Evolutionary conservation across 2,113 vertebrate species (phyloP).

Genomic region (Bufo bufo): DNA sequence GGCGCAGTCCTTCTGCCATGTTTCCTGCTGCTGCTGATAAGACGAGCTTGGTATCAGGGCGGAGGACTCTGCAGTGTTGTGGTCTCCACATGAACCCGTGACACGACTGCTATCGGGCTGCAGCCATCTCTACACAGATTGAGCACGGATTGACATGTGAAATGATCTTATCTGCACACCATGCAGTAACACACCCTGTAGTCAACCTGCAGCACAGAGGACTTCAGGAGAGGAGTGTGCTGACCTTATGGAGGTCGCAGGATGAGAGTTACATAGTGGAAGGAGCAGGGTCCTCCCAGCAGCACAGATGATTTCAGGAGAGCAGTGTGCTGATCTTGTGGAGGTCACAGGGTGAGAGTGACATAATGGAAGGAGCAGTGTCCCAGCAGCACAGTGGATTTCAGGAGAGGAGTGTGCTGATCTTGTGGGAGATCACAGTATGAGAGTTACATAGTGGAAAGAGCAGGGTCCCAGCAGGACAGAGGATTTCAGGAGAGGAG

Average conservation of each 20-base stretch:
- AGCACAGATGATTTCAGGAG: no score
- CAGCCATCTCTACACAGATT: constrained; percentile 19
- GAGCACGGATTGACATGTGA: constrained; percentile 51
- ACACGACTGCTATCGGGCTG: constrained; percentile 16
- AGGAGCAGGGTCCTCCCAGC: no score
- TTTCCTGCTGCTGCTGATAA: constrained; percentile 7
- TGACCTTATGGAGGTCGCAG: neutral
- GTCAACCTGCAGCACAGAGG: neutral
- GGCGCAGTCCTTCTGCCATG: neutral
- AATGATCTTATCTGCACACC: neutral
- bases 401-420: no score
- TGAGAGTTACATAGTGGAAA: no score
- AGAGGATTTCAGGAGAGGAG: no score
- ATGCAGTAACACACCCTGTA: neutral
- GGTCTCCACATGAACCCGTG: constrained; percentile 34
- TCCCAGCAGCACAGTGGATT: no score
- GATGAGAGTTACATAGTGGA: no score
- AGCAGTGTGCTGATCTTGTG: no score
- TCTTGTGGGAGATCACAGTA: no score
- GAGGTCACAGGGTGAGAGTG: no score
- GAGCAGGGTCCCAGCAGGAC: no score
- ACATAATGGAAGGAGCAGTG: no score
- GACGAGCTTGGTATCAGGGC: constrained; percentile 44
- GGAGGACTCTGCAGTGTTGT: constrained; percentile 31
- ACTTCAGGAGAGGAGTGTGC: neutral